These are phyloP conservation scores for Aphidius ervi DNA, from an alignment of 1,140 invertebrate genomes.

Conservation along the genomic window DNA sequence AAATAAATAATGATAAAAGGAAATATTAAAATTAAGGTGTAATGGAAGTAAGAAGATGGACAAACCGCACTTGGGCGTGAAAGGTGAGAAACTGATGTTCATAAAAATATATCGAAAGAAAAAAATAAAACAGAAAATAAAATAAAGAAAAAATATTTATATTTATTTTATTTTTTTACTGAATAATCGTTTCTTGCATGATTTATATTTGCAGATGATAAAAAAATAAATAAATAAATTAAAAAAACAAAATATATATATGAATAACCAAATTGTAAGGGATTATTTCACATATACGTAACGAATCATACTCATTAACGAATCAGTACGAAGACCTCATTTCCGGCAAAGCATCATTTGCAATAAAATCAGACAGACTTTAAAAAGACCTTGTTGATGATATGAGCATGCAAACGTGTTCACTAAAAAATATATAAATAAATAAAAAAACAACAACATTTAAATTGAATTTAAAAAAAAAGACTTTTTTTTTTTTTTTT, in stretches of 20 bases:
- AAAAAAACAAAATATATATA: neutral
- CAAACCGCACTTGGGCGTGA: conserved; percentile 21
- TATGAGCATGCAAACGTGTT: neutral
- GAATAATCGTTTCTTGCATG: conserved; percentile 20
- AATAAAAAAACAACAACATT: neutral
- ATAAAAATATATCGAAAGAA: conserved; percentile 33
- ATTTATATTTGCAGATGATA: conserved; percentile 35
- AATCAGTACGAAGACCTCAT: neutral
- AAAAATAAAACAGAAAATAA: neutral
- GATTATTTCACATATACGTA: neutral
- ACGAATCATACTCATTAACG: neutral
- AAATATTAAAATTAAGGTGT: conserved; percentile 23
- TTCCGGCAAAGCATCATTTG: neutral
- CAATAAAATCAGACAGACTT: neutral
- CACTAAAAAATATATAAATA: neutral
- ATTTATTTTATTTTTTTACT: neutral
- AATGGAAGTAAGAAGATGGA: conserved; percentile 22
- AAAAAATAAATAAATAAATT: conserved; percentile 19
- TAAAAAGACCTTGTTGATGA: neutral
- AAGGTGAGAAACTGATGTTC: conserved; percentile 36
- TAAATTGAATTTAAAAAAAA: neutral
- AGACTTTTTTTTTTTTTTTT: no score
- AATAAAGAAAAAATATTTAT: neutral
- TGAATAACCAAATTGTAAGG: neutral
- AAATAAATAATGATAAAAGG: conserved; percentile 8